Evolutionary conservation across 2,113 vertebrate species (phyloP).

Genomic region (Naja naja): DNA sequence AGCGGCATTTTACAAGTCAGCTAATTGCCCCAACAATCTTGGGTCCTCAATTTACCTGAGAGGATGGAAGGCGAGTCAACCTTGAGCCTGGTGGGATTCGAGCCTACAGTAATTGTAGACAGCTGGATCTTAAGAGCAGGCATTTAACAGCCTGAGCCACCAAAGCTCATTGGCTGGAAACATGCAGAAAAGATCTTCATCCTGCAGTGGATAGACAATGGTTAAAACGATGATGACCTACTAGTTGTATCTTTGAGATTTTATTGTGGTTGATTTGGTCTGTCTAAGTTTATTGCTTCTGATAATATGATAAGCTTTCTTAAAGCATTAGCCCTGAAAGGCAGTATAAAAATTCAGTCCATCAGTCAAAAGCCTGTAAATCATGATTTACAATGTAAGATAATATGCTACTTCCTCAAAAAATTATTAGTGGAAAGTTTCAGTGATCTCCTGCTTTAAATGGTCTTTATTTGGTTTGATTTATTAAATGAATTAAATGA

Average conservation of each 20-base stretch:
- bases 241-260: not conserved
- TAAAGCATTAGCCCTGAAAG: not conserved
- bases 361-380: not conserved
- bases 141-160: too few species aligned
- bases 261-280: not conserved
- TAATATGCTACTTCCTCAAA: not conserved
- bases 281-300: not conserved
- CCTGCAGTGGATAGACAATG: not conserved
- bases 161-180: not conserved
- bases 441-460: not conserved
- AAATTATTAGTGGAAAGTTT: not conserved
- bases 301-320: not conserved
- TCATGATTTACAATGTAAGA: not conserved
- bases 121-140: too few species aligned
- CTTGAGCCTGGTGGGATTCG: too few species aligned
- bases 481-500: not conserved
- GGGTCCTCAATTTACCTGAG: too few species aligned
- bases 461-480: not conserved
- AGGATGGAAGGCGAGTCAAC: too few species aligned
- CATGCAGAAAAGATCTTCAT: not conserved
- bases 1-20: too few species aligned
- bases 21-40: too few species aligned
- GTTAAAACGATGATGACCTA: not conserved
- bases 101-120: too few species aligned
- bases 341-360: not conserved